Percentiles rank a stretch among this genome's conserved stretches.
These are phyloP conservation scores for Apis laboriosa DNA, from an alignment of 1,140 invertebrate genomes.

Conservation along the genomic window DNA sequence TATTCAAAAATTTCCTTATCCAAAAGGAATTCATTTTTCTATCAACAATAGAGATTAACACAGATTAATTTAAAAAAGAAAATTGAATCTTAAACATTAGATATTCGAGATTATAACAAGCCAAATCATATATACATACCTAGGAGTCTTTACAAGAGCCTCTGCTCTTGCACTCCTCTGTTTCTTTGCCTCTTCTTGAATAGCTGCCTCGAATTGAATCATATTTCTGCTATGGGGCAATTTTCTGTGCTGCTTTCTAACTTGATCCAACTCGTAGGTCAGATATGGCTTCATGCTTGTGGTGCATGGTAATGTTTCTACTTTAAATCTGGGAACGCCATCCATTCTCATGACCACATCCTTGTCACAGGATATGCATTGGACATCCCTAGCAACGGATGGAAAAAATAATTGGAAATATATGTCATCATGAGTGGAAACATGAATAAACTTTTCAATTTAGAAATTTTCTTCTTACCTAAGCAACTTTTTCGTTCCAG, in stretches of 20 bases:
- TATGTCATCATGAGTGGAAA: neutral
- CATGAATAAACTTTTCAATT: neutral
- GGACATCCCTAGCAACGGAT: constrained; percentile 82
- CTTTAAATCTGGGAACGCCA: constrained; percentile 75
- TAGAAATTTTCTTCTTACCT: constrained; percentile 71
- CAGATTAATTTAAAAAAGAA: neutral
- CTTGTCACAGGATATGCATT: constrained; percentile 88
- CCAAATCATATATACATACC: constrained; percentile 16
- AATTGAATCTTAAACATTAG: neutral
- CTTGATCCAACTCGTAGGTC: constrained; percentile 85
- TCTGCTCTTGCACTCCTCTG: constrained; percentile 48
- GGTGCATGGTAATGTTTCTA: constrained; percentile 78
- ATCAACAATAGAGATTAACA: no score
- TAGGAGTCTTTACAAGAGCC: constrained; percentile 44
- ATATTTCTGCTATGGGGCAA: constrained; percentile 76
- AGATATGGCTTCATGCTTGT: constrained; percentile 84
- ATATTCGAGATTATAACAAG: neutral
- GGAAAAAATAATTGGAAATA: neutral
- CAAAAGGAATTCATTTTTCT: no score
- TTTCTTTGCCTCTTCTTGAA: constrained; percentile 63
- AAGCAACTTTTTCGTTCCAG: constrained; percentile 85
- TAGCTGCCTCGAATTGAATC: constrained; percentile 73
- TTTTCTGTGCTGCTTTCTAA: constrained; percentile 82
- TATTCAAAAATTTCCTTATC: no score
- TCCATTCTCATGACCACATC: constrained; percentile 85